phyloP scores from a whole-genome alignment of 2,113 vertebrate genomes.

The Lonchura striata region DNA sequence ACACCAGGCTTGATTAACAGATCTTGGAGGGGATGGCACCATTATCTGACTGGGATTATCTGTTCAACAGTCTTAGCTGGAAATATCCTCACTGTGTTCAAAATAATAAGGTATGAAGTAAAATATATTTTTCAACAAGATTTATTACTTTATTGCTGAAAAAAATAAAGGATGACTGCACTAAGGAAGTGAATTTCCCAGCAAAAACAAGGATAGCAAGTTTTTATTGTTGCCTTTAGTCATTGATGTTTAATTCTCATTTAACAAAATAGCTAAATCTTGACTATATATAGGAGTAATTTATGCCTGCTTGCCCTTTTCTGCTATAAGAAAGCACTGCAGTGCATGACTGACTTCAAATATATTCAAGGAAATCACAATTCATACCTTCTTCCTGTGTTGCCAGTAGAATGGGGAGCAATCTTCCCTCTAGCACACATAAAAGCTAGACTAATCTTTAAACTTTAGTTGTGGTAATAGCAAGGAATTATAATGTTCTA shows the following conservation, averaged over 20 bases:
- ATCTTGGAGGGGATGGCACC: conserved; percentile 12
- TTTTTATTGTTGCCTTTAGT: background rate
- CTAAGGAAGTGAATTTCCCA: background rate
- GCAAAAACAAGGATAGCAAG: background rate
- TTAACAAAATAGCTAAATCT: background rate
- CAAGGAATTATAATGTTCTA: background rate
- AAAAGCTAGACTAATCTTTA: background rate
- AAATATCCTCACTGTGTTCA: conserved; percentile 66
- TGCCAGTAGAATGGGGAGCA: background rate
- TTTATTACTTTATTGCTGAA: background rate
- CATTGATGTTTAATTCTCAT: background rate
- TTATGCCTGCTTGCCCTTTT: background rate
- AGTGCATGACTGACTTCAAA: background rate
- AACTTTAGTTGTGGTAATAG: background rate
- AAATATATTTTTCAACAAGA: background rate
- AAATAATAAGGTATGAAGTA: conserved; percentile 53
- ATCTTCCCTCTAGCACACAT: background rate
- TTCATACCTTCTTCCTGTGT: background rate
- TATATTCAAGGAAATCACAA: background rate
- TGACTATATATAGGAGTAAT: background rate
- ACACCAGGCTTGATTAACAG: conserved; percentile 14
- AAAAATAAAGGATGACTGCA: background rate
- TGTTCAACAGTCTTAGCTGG: conserved; percentile 62
- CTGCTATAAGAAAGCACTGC: background rate
- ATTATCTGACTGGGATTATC: conserved; percentile 59